Percentiles rank a stretch among this genome's conserved stretches.
Evolutionary conservation across 2,888 invertebrate species (phyloP).

Genomic region (Desoria tigrina): DNA sequence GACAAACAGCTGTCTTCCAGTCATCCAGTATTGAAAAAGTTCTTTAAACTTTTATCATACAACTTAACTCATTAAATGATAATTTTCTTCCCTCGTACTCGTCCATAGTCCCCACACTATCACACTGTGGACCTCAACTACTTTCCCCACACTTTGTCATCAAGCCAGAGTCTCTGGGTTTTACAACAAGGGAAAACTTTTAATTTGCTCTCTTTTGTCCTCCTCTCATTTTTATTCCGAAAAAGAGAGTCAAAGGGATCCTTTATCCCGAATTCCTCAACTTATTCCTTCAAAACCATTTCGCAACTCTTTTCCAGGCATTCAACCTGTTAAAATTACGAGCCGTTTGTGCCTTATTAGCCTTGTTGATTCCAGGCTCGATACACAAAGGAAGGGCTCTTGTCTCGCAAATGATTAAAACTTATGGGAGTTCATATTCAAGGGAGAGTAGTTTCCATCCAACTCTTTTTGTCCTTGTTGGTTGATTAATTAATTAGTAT

Average conservation of each 20-base stretch:
- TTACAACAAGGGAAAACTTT: slow-evolving; percentile 9
- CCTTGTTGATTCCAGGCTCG: neutral
- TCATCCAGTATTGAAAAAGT: slow-evolving; percentile 15
- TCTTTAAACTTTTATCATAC: slow-evolving; percentile 17
- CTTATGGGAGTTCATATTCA: no score
- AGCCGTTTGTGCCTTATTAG: neutral
- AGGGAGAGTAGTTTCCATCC: no score
- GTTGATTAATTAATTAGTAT: no score
- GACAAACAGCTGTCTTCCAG: slow-evolving; percentile 22
- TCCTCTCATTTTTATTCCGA: slow-evolving; percentile 14
- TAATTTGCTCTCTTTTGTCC: slow-evolving; percentile 19
- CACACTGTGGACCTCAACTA: neutral
- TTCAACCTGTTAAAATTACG: no score
- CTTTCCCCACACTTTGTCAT: neutral
- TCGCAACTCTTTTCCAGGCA: neutral
- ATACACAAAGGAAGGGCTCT: no score
- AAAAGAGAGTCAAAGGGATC: slow-evolving; percentile 1
- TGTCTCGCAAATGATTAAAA: no score
- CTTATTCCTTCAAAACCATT: slow-evolving; percentile 5
- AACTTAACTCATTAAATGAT: slow-evolving; percentile 27
- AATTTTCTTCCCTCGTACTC: slow-evolving; percentile 13
- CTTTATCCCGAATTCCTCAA: slow-evolving; percentile 7
- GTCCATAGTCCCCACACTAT: neutral
- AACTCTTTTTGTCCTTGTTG: no score
- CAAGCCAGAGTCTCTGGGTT: neutral